Evolutionary conservation across 2,797 vertebrate species (phyloP), one percentile per base, ranked within the genome.

Genomic region (Pseudomugil gertrudae): DNA sequence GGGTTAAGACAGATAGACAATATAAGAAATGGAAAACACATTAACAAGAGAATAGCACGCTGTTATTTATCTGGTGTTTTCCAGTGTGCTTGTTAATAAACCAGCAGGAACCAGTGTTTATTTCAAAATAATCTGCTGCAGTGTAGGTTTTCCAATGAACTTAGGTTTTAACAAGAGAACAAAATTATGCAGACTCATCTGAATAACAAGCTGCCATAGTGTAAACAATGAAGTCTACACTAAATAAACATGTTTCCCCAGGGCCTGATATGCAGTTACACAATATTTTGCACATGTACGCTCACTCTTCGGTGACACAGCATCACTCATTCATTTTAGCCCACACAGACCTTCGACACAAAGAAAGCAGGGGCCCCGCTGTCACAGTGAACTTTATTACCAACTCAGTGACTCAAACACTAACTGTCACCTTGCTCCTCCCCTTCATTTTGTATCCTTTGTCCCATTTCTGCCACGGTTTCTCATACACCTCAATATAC

Each of bases 171-270:
- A 87, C 66, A 57, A 73, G 68, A 56, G 64, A 47, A 54, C 64
- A 40, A 74, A 75, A 84, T 67, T 33, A 70, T 66, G 83, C 67
- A 71, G 63, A 48, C 57, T 84, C 63, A 84, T 87, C 78, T 84
- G 63, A 84, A 73, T 75, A 85, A 83, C 66, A 81, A 47, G 63
- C 63, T 48, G 63, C 30, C 51, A 36, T 19, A 36, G 66, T 56
- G 77, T 84, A 90, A 89, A 89, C 87, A 78, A 71, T 79, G 69
- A 80, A 73, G 80, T 79, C 57, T 61, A 56, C 66, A 40, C 66
- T 66, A 81, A 85, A 88, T 77, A 86, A 84, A 86, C 83, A 74
- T 57, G 54, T 19, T 59, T 80, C 69, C 47, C 67, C 65, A 29
- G 29, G 29, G 63, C 58, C 65, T 36, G 65, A 84, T 68, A 66